Evolutionary conservation across 2,113 vertebrate species (phyloP), one percentile per base, ranked within the genome.

Genomic region (Nothoprocta perdicaria): DNA sequence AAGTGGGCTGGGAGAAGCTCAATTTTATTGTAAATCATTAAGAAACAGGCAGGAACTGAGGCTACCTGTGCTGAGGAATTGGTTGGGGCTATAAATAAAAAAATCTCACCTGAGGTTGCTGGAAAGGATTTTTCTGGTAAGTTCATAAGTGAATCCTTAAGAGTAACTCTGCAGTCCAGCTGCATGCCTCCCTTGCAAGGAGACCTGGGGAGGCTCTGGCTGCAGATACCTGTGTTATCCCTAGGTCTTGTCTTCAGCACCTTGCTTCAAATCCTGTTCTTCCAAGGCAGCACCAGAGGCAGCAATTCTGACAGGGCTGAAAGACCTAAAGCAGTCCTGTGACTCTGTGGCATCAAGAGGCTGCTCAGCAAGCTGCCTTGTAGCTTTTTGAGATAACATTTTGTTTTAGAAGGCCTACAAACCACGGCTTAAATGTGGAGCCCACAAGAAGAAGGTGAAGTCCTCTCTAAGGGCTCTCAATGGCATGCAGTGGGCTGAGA

Each of bases 121-220:
- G 11, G 19, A 33, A 82, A 46, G 48, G 46, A 67, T 43, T 12
- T 43, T 68, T 8, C 12, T 17, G 67, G 1, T 43, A 50, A n/a
- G 9, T 73, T 83, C 6, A 7, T 33, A 68, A 21, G 17, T 43
- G 43, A 83, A 23, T 50, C 3, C 62, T 69, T 26, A 38, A 38
- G 35, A 38, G 35, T 26, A 13, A 35, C 29, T 35, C 38, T 78
- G 35, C 27, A 33, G 18, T 27, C 35, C 10, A 1, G 7, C 17
- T 15, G 41, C 3, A 16, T 29, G 41, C 33, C n/a, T 60, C 0
- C 0, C 16, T 43, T 72, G 26, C 8, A 3, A 31, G 52, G 19
- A 38, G 69, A 14, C n/a, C 31, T 23, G 45, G 10, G 7, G 45
- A 45, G 73, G 40, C 62, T 18, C 9, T 19, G 19, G 41, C 35